A percentile compares a stretch with the other conserved stretches of the same genome.
Evolutionary conservation across 1,140 invertebrate genomes (phyloP).

Genomic region (Sycophaga agraensis): DNA sequence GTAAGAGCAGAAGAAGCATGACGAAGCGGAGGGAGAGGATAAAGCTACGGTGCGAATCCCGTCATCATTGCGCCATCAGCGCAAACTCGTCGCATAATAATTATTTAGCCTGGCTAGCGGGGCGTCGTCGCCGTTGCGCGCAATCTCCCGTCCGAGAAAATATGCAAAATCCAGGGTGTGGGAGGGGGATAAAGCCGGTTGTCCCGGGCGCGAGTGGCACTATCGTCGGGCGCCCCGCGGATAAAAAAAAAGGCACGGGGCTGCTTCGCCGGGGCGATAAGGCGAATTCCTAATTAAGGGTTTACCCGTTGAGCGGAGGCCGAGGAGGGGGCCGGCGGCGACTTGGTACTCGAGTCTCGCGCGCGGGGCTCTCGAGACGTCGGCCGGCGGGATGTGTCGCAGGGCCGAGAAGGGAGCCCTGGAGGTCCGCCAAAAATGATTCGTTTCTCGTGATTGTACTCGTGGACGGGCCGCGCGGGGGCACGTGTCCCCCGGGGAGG

Average conservation of each 20-base stretch:
- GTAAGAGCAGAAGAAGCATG: too few species aligned
- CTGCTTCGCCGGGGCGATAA: slow-evolving; percentile 22
- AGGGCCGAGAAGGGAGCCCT: neutral
- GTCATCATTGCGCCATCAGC: too few species aligned
- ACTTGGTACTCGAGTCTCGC: slow-evolving; percentile 13
- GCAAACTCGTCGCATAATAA: too few species aligned
- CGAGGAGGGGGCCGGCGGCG: too few species aligned
- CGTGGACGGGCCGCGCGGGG: too few species aligned
- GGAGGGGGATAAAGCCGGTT: slow-evolving; percentile 1
- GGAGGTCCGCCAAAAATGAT: slow-evolving; percentile 29
- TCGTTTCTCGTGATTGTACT: slow-evolving; percentile 31
- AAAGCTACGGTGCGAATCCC: too few species aligned
- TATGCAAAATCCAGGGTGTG: slow-evolving; percentile 16
- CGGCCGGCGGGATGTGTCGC: neutral
- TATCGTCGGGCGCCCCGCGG: neutral
- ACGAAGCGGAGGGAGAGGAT: too few species aligned
- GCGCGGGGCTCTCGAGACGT: slow-evolving; percentile 5
- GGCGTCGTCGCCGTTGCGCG: too few species aligned
- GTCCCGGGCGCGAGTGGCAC: neutral
- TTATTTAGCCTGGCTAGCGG: too few species aligned
- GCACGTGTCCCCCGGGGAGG: too few species aligned
- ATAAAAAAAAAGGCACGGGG: slow-evolving; percentile 16
- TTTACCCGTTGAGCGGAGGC: slow-evolving; percentile 24
- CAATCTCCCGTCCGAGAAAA: too few species aligned
- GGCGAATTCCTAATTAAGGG: slow-evolving; percentile 30